Base-by-base conservation (phyloP, 37 sponge, comb jelly and placozoan genomes). In the Amphimedon queenslandica region DNA sequence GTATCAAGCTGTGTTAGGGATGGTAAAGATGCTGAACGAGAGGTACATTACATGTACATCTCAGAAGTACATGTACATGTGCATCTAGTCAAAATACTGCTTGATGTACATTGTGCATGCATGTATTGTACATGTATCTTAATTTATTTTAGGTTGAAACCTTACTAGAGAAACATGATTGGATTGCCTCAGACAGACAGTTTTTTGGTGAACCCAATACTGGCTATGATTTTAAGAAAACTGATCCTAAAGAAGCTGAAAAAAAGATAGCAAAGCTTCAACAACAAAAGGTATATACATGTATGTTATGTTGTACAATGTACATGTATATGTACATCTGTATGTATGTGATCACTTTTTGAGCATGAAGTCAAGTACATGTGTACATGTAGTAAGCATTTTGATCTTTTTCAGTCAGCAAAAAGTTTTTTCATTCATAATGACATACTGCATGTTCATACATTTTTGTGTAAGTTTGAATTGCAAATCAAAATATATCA, bases 191-290 rank as follows among this genome's bases (percentile, higher is more conserved):
- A 0, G 99, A 98, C 64, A 82, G 68, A 67, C 80, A 92, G 69
- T 94, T 79, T 79, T 98, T 98, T 86, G 99, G 99, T 8, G 80
- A 95, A 70, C 77, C 87, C 23, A 86, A 94, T 79, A 92, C 99
- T 1, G 95, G 93, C 37, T 98, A 88, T 85, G 99, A 98, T 64
- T 98, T 98, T 76, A 67, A 61, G 10, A 73, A 80, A 6, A 78
- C 75, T 67, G 68, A 93, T 60, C 83, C 87, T 4, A 85, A 70
- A 32, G 93, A 89, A 34, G 77, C 64, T 20, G 24, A 37, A 23
- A 79, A 60, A n/a, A 82, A 73, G 58, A 56, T 93, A 31, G 57
- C 72, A 37, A 87, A 80, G 37, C 76, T 96, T 32, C 77, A 94
- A 70, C 88, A 94, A 36, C 86, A 88, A 47, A 93, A 93, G 83